Evolutionary conservation across 2,797 vertebrate species (phyloP).

Genomic region (Tenualosa thibaudeaui): DNA sequence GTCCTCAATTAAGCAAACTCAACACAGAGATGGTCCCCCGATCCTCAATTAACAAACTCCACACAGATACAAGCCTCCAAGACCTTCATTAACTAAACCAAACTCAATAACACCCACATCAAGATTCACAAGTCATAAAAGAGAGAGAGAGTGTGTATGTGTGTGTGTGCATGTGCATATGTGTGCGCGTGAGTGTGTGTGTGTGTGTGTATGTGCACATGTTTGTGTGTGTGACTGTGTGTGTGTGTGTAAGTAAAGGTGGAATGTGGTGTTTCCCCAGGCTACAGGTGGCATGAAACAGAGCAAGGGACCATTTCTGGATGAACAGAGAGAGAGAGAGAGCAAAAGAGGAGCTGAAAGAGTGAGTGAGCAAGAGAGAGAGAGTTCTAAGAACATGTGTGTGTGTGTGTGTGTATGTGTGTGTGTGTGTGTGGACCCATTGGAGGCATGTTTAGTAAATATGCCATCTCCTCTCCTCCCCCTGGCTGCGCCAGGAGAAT

Average conservation of each 20-base stretch:
- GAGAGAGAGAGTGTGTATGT: not conserved
- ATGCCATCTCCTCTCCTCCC: conserved; percentile 64
- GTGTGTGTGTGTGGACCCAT: conserved; percentile 46
- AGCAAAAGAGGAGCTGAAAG: not conserved
- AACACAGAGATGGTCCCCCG: not conserved
- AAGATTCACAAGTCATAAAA: not conserved
- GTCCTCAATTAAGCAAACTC: conserved; percentile 14
- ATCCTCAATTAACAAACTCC: conserved; percentile 1
- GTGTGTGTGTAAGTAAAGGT: not conserved
- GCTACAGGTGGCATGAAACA: conserved; percentile 1
- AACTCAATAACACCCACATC: conserved; percentile 13
- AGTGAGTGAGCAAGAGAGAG: not conserved
- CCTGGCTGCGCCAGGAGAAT: conserved; percentile 53
- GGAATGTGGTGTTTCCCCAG: conserved; percentile 18
- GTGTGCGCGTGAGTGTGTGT: not conserved
- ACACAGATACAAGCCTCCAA: not conserved
- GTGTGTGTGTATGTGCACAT: not conserved
- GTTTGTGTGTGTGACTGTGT: not conserved
- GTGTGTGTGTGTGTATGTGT: not conserved
- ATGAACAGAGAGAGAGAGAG: not conserved
- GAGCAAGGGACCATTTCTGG: not conserved
- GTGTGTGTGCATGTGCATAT: too few relatives aligned
- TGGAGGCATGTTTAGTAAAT: conserved; percentile 75
- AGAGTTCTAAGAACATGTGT: not conserved
- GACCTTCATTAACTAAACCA: not conserved